phyloP scores from a whole-genome alignment of 2,888 invertebrate genomes.

The Pseudococcus viburni region DNA sequence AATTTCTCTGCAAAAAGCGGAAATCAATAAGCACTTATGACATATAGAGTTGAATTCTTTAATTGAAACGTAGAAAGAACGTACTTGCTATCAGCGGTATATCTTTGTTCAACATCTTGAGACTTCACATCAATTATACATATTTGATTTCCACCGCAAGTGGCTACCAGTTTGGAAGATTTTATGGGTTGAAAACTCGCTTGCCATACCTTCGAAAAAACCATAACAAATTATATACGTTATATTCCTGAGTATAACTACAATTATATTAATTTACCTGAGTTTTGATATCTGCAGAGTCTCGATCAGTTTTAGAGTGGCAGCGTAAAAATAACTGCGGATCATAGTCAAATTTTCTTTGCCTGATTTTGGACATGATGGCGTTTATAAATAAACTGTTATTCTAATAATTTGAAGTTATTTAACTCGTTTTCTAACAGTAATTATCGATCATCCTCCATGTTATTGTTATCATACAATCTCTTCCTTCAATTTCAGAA shows the following conservation, averaged over 20 bases:
- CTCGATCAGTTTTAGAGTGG: constrained; percentile 72
- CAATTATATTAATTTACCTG: constrained; percentile 69
- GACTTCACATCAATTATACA: constrained; percentile 73
- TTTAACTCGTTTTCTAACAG: no score
- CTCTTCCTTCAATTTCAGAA: no score
- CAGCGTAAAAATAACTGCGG: constrained; percentile 71
- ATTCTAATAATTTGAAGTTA: neutral
- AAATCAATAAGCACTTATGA: neutral
- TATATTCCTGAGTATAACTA: neutral
- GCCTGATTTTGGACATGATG: constrained; percentile 10
- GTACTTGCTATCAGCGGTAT: constrained; percentile 61
- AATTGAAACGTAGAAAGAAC: neutral
- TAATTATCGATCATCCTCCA: no score
- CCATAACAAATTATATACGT: neutral
- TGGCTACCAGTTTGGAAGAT: constrained; percentile 71
- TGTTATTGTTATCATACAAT: neutral
- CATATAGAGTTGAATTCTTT: neutral
- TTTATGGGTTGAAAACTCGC: constrained; percentile 72
- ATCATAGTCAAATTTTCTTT: constrained; percentile 70
- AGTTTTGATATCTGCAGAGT: constrained; percentile 72
- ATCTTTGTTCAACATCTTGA: constrained; percentile 68
- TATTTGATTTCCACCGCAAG: constrained; percentile 73
- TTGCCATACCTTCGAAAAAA: constrained; percentile 71
- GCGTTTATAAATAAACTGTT: neutral
- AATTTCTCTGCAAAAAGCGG: constrained; percentile 69